Evolutionary conservation across 2,797 vertebrate species (phyloP), one percentile per base, ranked within the genome.

Genomic region (Bradypodion pumilum): DNA sequence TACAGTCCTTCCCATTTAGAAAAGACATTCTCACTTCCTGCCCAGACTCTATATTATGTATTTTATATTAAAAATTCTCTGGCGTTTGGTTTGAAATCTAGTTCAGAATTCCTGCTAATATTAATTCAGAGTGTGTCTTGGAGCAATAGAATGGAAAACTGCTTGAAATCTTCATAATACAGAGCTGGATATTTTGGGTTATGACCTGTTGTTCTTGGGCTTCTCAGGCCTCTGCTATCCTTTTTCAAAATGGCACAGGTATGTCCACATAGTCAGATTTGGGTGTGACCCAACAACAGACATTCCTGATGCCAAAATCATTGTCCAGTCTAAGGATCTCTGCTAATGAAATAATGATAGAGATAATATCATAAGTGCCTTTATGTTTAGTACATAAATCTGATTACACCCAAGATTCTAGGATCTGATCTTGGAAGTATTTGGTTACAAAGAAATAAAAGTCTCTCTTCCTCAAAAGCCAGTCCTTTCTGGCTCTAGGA

Each of bases 31-130:
- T 70, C 10, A 69, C 23, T 76, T 73, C 62, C 42, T 63, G 56
- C 40, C 42, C 79, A 76, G 42, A 77, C 69, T 56, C 74, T 44
- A 81, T 76, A 76, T 81, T 81, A 81, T 85, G 85, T 76, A 56
- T 66, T 85, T 80, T 75, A 60, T 80, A 49, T 56, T 37, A 70
- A 76, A 81, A 40, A 62, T 23, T 32, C 65, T 29, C 73, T 85
- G 56, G 78, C 81, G 65, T 70, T 49, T 60, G 9, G 79, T 60
- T 77, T 81, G 84, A 81, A 69, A 76, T n/a, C 65, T 44, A 69
- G 62, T 81, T 60, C 62, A 8, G 79, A 40, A 70, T 85, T 81
- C 79, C 32, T 85, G 65, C 70, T 81, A 76, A 81, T 77, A 74
- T 74, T 60, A 72, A 72, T 76, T 42, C 65, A 81, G 70, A 85